Conservation (phyloP, 2,888 invertebrate species). For the Doris montereyensis region DNA sequence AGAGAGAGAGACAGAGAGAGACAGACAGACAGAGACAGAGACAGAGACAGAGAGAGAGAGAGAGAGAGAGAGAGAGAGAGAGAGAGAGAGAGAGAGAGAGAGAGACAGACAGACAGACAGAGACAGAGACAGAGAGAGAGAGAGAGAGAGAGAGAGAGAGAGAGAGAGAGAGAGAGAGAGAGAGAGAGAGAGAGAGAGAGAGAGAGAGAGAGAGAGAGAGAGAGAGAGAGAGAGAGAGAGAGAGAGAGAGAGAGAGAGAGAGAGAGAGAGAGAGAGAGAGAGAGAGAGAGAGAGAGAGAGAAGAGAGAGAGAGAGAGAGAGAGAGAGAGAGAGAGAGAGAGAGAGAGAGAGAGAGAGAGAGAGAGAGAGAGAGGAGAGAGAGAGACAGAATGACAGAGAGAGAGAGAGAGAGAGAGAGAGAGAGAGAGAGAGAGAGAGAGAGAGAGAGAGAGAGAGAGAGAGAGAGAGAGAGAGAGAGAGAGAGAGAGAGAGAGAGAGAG, state of each 20-base stretch:
- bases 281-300: background rate
- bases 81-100: conserved; percentile 4
- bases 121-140: conserved; percentile 5
- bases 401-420: conserved; percentile 26
- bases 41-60: background rate
- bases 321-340: background rate
- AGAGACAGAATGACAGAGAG: conserved; percentile 17
- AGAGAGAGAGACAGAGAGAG: background rate
- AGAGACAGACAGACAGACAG: conserved; percentile 5
- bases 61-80: conserved; percentile 32
- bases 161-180: conserved; percentile 26
- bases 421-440: background rate
- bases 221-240: background rate
- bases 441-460: too few species aligned
- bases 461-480: too few species aligned
- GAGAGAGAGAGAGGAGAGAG: background rate
- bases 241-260: background rate
- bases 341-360: background rate
- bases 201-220: background rate
- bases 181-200: background rate
- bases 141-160: background rate
- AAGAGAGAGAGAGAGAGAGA: background rate
- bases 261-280: background rate
- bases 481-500: too few species aligned
- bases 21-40: background rate